phyloP scores from a whole-genome alignment of 2,797 vertebrate genomes.

The Phataginus tricuspis region DNA sequence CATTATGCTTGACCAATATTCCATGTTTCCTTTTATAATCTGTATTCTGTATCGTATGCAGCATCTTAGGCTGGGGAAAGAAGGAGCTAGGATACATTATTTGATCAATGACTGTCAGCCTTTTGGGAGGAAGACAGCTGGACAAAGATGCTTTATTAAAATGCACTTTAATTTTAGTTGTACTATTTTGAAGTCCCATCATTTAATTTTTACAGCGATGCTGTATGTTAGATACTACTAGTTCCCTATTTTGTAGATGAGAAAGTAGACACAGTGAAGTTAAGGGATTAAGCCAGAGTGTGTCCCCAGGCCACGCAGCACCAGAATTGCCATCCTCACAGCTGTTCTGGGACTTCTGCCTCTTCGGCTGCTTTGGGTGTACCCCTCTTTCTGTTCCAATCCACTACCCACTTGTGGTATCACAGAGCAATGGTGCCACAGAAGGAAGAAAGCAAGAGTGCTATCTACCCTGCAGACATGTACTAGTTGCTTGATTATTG shows the following conservation, averaged over 20 bases:
- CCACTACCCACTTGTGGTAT: not conserved
- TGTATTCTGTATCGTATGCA: not conserved
- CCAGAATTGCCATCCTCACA: not conserved
- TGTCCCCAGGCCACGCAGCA: rapidly evolving
- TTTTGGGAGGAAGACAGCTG: conserved; percentile 1
- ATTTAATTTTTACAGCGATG: not conserved
- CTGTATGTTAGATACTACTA: not conserved
- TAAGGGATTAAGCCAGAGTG: not conserved
- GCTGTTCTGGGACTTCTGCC: not conserved
- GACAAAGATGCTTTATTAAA: conserved; percentile 41
- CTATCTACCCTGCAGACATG: not conserved
- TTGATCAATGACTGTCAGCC: not conserved
- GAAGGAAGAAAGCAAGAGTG: not conserved
- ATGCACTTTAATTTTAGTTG: conserved; percentile 13
- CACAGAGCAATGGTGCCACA: not conserved
- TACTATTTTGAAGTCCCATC: not conserved
- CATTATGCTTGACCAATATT: conserved; percentile 61
- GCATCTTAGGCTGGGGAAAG: not conserved
- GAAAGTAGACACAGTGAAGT: not conserved
- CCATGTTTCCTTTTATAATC: conserved; percentile 56
- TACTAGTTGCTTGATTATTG: not conserved
- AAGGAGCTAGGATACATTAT: not conserved
- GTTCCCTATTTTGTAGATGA: not conserved
- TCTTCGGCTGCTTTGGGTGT: not conserved
- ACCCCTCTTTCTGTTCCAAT: not conserved